Percentiles rank a stretch among this genome's conserved stretches.
phyloP scores from a whole-genome alignment of 92 coral and sea anemone species.

The Anthopleura xanthogrammica region DNA sequence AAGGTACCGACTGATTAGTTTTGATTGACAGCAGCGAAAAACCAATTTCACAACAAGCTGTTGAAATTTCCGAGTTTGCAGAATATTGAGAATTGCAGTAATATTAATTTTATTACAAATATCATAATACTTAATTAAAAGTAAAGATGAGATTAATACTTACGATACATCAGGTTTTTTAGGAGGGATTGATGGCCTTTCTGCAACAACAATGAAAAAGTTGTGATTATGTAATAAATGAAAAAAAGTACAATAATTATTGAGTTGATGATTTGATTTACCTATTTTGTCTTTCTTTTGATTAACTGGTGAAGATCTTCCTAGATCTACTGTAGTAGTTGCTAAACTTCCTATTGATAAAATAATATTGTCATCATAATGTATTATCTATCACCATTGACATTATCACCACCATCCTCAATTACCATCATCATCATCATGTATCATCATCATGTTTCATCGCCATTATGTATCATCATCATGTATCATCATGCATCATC shows the following conservation, averaged over 20 bases:
- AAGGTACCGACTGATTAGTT: no score
- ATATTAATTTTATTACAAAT: no score
- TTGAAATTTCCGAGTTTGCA: no score
- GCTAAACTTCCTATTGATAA: background rate
- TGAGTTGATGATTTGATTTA: background rate
- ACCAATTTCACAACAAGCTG: no score
- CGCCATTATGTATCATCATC: background rate
- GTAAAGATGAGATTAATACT: no score
- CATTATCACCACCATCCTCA: no score
- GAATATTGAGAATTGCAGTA: no score
- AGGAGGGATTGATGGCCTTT: constrained; percentile 23
- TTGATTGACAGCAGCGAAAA: no score
- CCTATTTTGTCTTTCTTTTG: background rate
- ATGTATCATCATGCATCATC: background rate
- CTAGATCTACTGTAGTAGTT: background rate
- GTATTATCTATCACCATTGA: background rate
- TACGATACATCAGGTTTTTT: no score
- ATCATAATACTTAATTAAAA: no score
- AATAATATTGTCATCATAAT: background rate
- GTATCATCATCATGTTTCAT: background rate
- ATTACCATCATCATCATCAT: background rate
- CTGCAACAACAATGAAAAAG: constrained; percentile 17
- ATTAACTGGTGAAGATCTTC: constrained; percentile 20
- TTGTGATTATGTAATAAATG: background rate
- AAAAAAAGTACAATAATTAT: no score